Conservation (phyloP, 2,113 vertebrate species). For the Brachyhypopomus gauderio region DNA sequence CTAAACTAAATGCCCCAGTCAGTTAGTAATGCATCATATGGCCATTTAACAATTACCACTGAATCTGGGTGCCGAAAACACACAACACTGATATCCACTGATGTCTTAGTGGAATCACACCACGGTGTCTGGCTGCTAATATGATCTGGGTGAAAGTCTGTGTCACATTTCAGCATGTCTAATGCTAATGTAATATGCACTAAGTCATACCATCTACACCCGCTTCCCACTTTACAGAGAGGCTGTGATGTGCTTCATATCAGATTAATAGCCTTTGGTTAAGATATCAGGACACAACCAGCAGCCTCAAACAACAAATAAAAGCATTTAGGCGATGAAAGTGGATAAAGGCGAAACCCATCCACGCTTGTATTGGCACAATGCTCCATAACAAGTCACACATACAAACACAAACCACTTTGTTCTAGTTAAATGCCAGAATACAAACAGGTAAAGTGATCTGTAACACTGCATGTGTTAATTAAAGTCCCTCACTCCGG, state of each 20-base stretch:
- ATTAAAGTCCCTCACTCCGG: background rate
- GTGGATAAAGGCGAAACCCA: background rate
- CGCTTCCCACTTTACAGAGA: constrained; percentile 4
- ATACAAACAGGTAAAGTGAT: background rate
- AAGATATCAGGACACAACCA: background rate
- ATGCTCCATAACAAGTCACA: background rate
- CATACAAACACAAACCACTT: background rate
- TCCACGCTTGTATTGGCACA: background rate
- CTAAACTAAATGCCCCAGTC: too few relatives aligned
- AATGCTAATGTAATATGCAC: constrained; percentile 66
- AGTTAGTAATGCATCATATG: background rate
- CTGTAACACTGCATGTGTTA: constrained; percentile 48
- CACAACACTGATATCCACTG: constrained; percentile 24
- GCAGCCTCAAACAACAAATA: background rate
- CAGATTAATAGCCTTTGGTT: background rate
- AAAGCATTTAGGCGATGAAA: background rate
- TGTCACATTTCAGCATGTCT: constrained; percentile 66
- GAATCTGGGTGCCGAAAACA: background rate
- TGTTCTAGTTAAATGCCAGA: background rate
- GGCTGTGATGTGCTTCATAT: background rate
- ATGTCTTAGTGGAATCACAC: constrained; percentile 46
- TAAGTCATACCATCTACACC: constrained; percentile 43
- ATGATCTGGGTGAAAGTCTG: constrained; percentile 53
- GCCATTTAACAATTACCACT: constrained; percentile 1
- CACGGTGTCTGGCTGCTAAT: constrained; percentile 58